A percentile compares a stretch with the other conserved stretches of the same genome.
These are phyloP conservation scores for Butastur rufipennis DNA, from an alignment of 2,113 vertebrate species.

Conservation along the genomic window DNA sequence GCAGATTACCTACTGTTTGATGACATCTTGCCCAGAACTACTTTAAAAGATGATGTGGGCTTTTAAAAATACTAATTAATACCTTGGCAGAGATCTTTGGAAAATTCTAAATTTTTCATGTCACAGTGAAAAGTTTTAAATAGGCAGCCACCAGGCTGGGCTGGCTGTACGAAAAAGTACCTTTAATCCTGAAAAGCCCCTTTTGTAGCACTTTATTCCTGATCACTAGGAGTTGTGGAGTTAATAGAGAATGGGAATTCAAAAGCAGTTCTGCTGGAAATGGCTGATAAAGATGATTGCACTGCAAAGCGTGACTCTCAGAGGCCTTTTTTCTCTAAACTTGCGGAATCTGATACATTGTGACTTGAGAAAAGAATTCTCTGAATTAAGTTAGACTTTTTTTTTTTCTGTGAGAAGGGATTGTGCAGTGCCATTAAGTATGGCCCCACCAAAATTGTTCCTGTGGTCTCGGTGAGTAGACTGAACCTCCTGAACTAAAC, in stretches of 20 bases:
- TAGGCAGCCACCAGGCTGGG: neutral
- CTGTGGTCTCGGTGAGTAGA: neutral
- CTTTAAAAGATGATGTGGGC: neutral
- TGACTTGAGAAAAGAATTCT: neutral
- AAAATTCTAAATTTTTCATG: neutral
- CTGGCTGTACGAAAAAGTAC: neutral
- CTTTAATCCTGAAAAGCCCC: neutral
- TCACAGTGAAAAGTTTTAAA: neutral
- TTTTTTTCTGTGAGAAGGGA: neutral
- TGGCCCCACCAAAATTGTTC: neutral
- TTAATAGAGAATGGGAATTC: neutral
- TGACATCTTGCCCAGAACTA: neutral
- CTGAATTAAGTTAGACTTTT: neutral
- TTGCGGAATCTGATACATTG: neutral
- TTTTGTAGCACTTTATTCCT: neutral
- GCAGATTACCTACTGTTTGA: conserved; percentile 5
- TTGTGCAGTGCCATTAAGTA: neutral
- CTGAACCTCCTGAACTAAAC: neutral
- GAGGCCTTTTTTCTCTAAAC: neutral
- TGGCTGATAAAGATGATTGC: neutral
- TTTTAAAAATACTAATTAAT: conserved; percentile 47
- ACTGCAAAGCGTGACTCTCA: neutral
- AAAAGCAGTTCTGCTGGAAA: conserved; percentile 4
- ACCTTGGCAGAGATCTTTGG: neutral
- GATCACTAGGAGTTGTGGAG: neutral